Evolutionary conservation across 2,888 invertebrate species (phyloP).

Genomic region (Drosophila barbarae): DNA sequence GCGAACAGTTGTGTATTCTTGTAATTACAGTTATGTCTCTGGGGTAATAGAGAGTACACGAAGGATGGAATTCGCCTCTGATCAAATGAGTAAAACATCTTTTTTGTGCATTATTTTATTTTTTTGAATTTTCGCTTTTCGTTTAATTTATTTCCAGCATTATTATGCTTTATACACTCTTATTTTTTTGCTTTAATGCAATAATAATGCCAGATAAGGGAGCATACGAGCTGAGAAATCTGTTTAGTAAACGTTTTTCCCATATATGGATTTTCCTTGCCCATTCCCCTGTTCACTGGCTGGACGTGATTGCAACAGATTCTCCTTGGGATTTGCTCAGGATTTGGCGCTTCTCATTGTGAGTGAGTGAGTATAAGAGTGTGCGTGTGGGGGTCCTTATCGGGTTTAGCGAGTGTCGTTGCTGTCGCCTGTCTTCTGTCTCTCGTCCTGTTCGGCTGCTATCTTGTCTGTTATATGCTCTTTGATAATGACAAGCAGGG

Average conservation of each 20-base stretch:
- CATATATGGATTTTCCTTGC: slow-evolving; percentile 1
- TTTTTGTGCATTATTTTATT: slow-evolving; percentile 16
- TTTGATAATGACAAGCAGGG: slow-evolving; percentile 56
- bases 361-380: neutral
- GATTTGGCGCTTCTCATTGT: slow-evolving; percentile 16
- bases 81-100: slow-evolving; percentile 56
- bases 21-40: slow-evolving; percentile 74
- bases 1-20: slow-evolving; percentile 58
- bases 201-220: slow-evolving; percentile 50
- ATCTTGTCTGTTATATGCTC: slow-evolving; percentile 30
- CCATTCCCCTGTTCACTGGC: neutral
- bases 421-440: slow-evolving; percentile 31
- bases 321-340: slow-evolving; percentile 44
- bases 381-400: slow-evolving; percentile 40
- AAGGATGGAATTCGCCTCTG: slow-evolving; percentile 23
- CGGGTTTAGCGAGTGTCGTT: slow-evolving; percentile 28
- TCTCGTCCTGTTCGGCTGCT: slow-evolving; percentile 24
- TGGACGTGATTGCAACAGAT: slow-evolving; percentile 60
- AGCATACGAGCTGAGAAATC: slow-evolving; percentile 11
- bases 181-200: slow-evolving; percentile 56
- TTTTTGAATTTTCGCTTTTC: slow-evolving; percentile 1
- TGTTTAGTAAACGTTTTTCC: slow-evolving; percentile 22
- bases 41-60: slow-evolving; percentile 56
- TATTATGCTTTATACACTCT: slow-evolving; percentile 2
- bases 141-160: slow-evolving; percentile 31